These are phyloP conservation scores for Chymomyza procnemis DNA, from an alignment of 2,888 invertebrate species.

Conservation along the genomic window DNA sequence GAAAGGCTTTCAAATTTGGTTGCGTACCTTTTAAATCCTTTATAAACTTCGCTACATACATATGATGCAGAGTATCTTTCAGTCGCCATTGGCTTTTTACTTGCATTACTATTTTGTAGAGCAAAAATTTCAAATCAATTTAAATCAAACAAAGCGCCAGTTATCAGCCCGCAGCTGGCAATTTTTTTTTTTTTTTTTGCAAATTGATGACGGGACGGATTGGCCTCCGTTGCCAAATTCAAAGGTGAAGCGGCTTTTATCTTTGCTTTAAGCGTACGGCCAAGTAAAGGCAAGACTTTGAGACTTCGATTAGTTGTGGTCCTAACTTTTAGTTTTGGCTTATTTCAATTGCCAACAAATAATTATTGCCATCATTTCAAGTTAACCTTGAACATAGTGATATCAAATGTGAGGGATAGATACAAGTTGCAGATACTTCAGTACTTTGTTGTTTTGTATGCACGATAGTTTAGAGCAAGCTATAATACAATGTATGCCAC, in stretches of 20 bases:
- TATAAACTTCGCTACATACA: too few species aligned
- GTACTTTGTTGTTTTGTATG: background rate
- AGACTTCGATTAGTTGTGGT: conserved; percentile 53
- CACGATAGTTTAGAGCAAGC: conserved; percentile 6
- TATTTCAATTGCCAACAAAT: background rate
- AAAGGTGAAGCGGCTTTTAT: conserved; percentile 33
- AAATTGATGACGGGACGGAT: conserved; percentile 46
- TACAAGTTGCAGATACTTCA: conserved; percentile 24
- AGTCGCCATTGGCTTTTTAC: conserved; percentile 12
- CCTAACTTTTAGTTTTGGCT: conserved; percentile 19
- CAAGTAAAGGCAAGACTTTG: background rate
- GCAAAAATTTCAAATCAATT: conserved; percentile 22
- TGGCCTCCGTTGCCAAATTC: conserved; percentile 39
- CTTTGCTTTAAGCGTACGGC: background rate
- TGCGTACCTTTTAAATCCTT: too few species aligned
- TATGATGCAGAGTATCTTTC: background rate
- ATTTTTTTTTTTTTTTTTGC: conserved; percentile 29
- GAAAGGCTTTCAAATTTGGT: too few species aligned
- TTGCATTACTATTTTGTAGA: conserved; percentile 24
- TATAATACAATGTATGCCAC: conserved; percentile 28
- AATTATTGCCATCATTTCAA: conserved; percentile 1
- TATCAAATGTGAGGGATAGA: conserved; percentile 5
- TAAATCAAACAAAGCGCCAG: conserved; percentile 36
- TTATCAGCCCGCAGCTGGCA: conserved; percentile 46
- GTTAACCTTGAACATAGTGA: conserved; percentile 38